These are phyloP conservation scores for Euwallacea similis DNA, from an alignment of 1,140 invertebrate species.

Conservation along the genomic window DNA sequence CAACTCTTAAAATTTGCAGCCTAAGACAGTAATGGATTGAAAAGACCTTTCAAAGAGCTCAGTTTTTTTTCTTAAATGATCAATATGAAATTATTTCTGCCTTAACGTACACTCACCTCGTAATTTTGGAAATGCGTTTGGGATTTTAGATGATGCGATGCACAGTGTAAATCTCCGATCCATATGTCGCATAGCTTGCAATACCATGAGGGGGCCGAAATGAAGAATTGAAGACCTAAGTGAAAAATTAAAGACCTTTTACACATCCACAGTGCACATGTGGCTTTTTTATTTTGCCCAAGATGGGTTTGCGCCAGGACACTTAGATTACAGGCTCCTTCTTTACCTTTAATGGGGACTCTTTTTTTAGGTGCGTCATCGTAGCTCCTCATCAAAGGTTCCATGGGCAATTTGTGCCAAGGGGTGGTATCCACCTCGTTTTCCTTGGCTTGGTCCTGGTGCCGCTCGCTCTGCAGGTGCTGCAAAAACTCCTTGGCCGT, in stretches of 20 bases:
- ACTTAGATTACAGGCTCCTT: neutral
- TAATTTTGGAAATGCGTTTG: slow-evolving; percentile 76
- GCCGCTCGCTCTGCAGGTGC: slow-evolving; percentile 77
- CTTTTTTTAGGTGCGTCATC: slow-evolving; percentile 72
- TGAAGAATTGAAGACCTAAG: slow-evolving; percentile 80
- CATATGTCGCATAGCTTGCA: slow-evolving; percentile 83
- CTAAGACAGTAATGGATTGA: no score
- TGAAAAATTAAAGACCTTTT: slow-evolving; percentile 36
- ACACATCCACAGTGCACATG: neutral
- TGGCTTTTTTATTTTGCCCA: neutral
- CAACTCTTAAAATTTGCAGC: neutral
- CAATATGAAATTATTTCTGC: neutral
- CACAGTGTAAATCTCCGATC: slow-evolving; percentile 85
- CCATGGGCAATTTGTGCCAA: slow-evolving; percentile 67
- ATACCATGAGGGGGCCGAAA: slow-evolving; percentile 84
- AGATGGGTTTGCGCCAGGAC: neutral
- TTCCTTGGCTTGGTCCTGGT: slow-evolving; percentile 67
- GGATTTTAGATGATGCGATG: slow-evolving; percentile 80
- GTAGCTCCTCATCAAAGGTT: slow-evolving; percentile 67
- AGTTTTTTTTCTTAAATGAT: neutral
- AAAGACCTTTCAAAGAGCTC: neutral
- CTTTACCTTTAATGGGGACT: slow-evolving; percentile 75
- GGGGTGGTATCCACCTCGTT: slow-evolving; percentile 69
- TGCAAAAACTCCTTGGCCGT: slow-evolving; percentile 82
- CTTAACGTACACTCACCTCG: slow-evolving; percentile 62